Percentiles rank a stretch among this genome's conserved stretches.
Evolutionary conservation across 2,113 vertebrate species (phyloP).

Genomic region (Varanus komodoensis): DNA sequence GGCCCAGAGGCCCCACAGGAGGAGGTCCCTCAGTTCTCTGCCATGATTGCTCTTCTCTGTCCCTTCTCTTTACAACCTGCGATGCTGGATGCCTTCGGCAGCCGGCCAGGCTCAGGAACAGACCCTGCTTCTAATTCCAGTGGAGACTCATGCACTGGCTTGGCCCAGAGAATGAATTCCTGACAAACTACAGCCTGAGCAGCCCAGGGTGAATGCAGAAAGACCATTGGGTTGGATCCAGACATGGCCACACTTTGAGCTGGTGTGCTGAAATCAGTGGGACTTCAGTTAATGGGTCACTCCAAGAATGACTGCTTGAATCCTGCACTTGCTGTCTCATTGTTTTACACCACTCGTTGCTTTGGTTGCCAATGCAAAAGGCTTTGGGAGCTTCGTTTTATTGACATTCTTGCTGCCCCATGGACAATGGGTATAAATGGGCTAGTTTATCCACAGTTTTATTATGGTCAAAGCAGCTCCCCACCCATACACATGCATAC

Average conservation of each 20-base stretch:
- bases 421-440: neutral
- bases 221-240: neutral
- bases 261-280: too few species aligned
- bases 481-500: too few species aligned
- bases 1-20: neutral
- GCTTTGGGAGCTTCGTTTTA: neutral
- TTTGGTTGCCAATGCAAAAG: too few species aligned
- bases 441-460: neutral
- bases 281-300: too few species aligned
- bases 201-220: neutral
- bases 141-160: too few species aligned
- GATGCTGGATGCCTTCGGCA: too few species aligned
- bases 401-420: neutral
- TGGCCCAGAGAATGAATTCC: neutral
- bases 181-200: neutral
- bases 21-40: neutral
- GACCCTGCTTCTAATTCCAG: neutral
- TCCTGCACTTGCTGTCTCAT: too few species aligned
- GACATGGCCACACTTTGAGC: too few species aligned
- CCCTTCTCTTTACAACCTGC: neutral
- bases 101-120: too few species aligned
- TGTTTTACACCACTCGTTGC: too few species aligned
- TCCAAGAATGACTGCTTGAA: too few species aligned
- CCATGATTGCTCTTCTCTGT: neutral
- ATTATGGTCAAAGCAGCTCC: too few species aligned